Evolutionary conservation across 2,797 vertebrate genomes (phyloP), one percentile per base, ranked within the genome.

Genomic region (Catamblyrhynchus diadema): DNA sequence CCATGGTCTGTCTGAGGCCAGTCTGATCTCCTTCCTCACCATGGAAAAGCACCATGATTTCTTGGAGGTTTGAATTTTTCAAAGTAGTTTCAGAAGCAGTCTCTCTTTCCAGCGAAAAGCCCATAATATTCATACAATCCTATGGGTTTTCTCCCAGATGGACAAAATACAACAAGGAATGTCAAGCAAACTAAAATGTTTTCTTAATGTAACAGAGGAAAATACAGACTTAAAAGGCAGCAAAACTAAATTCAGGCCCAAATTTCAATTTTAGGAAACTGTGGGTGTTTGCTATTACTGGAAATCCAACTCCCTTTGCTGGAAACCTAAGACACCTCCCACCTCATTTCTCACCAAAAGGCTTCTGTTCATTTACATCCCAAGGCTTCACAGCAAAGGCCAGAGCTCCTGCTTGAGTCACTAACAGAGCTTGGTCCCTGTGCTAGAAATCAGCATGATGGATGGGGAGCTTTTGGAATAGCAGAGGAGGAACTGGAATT

Each of bases 271-370:
- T 95, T 93, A 70, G 91, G 92, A 83, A 93, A 51, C 75, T 12
- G 95, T 94, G 77, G 94, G 93, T 94, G 94, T 94, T 74, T 90
- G 41, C 94, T 95, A 86, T 95, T 92, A 88, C 82, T 96, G 91
- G 89, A 94, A 97, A 96, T 86, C 59, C 54, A 96, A 81, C 44
- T 95, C 94, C 65, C 60, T 79, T 89, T 54, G 80, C 94, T 93
- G 94, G 94, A 93, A 96, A 92, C 54, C 83, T 81, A 35, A 70
- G 88, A 96, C 94, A 96, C 94, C 88, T 96, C 96, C 94, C 80
- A 96, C 96, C 41, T 90, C 84, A 8, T 69, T 92, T 95, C 92
- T 94, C 92, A 96, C 94, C 86, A 66, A 81, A 81, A 93, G 41
- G 54, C 79, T 92, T 78, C 81, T 32, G 73, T 47, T 93, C 35